Base-by-base conservation (phyloP, 2,888 invertebrate species). In the Drosophila longiperda region DNA sequence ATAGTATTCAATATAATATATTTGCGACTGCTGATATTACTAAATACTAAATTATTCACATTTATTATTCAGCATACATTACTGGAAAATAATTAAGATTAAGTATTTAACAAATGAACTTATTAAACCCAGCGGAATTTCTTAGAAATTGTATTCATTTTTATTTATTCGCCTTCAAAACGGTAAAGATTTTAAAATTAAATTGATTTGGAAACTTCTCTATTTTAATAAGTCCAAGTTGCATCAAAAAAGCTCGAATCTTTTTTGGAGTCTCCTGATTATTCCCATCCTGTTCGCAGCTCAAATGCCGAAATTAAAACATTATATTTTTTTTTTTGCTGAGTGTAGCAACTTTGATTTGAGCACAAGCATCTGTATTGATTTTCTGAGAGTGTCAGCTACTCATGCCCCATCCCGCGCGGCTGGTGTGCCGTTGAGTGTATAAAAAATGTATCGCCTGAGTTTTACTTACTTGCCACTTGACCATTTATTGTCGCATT, bases 401-500 rank as follows among this genome's bases (percentile, higher is more conserved):
- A 4, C 23, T n/a, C 8, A 1, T 20, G 15, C 11, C 23, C 5
- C 29, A 8, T 17, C 12, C 17, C 17, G 32, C 23, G 15, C 12
- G 6, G 23, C 23, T 17, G 23, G 33, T 15, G 17, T 20, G 26
- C 8, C 4, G 23, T 12, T 20, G 4, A 12, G 7, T 26, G 48
- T n/a, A 40, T 42, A n/a, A 34, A 34, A 53, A 50, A 62, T 52
- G 45, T 45, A 59, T 15, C 40, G 33, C 12, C 36, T 40, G 57
- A 23, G 62, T 48, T 64, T 52, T 83, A 93, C 93, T 94, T 90
- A 94, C 94, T 93, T 92, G 93, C 92, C 82, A 93, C 92, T 91
- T 94, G 93, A 91, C 94, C 93, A 91, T 93, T 93, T 83, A 93
- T 83, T 87, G 91, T 91, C 75, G 84, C 86, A 89, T 79, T 87